Conservation (phyloP, 2,888 invertebrate species). For the Dasypolia templi region DNA sequence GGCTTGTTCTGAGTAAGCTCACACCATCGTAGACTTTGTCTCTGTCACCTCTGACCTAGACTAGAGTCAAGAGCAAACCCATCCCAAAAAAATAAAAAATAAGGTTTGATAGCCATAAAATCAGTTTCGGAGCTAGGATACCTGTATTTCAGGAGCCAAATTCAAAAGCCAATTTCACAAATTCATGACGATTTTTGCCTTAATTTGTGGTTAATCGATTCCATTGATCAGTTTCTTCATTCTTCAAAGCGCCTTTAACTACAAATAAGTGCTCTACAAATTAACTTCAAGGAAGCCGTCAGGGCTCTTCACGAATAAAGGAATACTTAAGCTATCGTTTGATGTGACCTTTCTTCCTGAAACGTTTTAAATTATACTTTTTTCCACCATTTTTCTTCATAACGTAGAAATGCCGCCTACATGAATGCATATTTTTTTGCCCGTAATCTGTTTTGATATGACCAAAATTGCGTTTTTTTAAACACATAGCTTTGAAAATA, state of each 20-base stretch:
- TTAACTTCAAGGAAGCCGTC: constrained; percentile 14
- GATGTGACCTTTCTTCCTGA: constrained; percentile 28
- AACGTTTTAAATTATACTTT: constrained; percentile 27
- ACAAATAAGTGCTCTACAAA: constrained; percentile 25
- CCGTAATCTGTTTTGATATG: background rate
- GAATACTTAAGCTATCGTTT: constrained; percentile 34
- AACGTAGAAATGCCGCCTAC: constrained; percentile 1
- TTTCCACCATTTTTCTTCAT: constrained; percentile 1
- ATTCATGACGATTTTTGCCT: background rate
- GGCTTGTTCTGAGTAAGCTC: too few species aligned
- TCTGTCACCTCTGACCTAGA: too few species aligned
- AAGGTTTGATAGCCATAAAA: too few species aligned
- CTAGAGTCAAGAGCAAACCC: too few species aligned
- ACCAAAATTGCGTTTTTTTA: background rate
- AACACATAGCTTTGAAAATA: background rate
- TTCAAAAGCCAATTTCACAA: background rate
- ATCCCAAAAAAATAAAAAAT: too few species aligned
- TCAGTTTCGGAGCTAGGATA: too few species aligned
- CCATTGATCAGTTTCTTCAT: constrained; percentile 3
- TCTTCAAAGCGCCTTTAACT: constrained; percentile 10
- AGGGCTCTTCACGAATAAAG: constrained; percentile 1
- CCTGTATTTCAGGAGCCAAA: too few species aligned
- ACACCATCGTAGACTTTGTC: too few species aligned
- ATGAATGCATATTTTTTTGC: background rate
- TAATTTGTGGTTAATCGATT: background rate